Base-by-base conservation (phyloP, 2,888 invertebrate genomes). In the Polia nebulosa region DNA sequence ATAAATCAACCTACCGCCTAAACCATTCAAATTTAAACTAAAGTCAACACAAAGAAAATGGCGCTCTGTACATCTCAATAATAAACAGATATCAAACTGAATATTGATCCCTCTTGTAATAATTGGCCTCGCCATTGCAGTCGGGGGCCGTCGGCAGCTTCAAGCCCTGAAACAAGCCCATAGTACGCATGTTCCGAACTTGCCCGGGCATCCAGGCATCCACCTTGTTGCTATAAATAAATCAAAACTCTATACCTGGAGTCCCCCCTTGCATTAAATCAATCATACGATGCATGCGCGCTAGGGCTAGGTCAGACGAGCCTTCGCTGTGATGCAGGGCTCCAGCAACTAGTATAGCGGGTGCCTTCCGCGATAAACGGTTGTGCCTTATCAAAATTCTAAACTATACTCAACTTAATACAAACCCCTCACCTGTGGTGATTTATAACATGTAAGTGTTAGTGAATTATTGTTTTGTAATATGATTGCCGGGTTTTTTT, bases 221-320 rank as follows among this genome's bases (percentile, higher is more conserved):
- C 52, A n/a, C 27, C 66, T 67, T 20, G 74, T 32, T 44, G 25
- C 68, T 82, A 80, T 78, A 80, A 82, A 80, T 82, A 80, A 76
- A 76, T 76, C 62, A 69, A 55, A 69, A 53, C 62, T 64, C 60
- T 39, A 51, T 71, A 73, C 79, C 82, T 69, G 56, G 53, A 27
- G n/a, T 17, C 39, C 51, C 51, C 64, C 57, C 62, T 45, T 78
- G 76, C 83, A 87, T 79, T 79, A 71, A 84, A 87, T 87, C 88
- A 85, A 87, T 87, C 80, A 76, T 77, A 72, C 61, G 78, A 82
- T 87, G 87, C 87, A 85, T 86, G 87, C 87, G 87, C 87, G 75
- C 22, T 83, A 59, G 66, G 78, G 71, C 75, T 59, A 64, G 60
- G 36, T 39, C 45, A 52, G 56, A 51, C 44, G 22, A 53, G 47